These are phyloP conservation scores for Burhinus oedicnemus DNA, from an alignment of 2,113 vertebrate genomes.

Conservation along the genomic window DNA sequence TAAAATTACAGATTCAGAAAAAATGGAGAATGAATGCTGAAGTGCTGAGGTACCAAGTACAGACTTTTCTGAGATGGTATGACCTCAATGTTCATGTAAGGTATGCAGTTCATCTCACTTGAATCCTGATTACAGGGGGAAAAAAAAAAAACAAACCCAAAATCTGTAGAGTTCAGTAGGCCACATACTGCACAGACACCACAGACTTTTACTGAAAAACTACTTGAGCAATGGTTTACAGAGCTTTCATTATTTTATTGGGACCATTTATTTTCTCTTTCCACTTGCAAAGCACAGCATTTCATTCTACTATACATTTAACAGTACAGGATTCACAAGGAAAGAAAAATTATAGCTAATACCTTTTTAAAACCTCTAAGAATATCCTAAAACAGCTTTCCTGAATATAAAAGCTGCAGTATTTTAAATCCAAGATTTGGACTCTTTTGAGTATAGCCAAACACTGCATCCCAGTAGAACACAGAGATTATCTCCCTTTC, in stretches of 20 bases:
- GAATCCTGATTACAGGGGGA: not conserved
- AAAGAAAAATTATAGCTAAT: not conserved
- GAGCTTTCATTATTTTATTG: not conserved
- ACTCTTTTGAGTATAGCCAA: not conserved
- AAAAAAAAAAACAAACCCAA: not conserved
- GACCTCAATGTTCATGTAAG: not conserved
- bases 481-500: not conserved
- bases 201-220: not conserved
- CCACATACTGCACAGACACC: not conserved
- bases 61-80: not conserved
- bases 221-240: not conserved
- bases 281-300: not conserved
- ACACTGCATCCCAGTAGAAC: not conserved
- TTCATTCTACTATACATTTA: not conserved
- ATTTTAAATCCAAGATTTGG: not conserved
- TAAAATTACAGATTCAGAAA: not conserved
- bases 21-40: not conserved
- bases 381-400: not conserved
- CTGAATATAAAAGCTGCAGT: not conserved
- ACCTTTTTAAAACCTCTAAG: not conserved
- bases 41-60: not conserved
- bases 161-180: not conserved
- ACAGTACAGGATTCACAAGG: not conserved
- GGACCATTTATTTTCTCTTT: not conserved
- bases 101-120: not conserved